Evolutionary conservation across 1,140 invertebrate species (phyloP).

Genomic region (Melipona quadrifasciata): DNA sequence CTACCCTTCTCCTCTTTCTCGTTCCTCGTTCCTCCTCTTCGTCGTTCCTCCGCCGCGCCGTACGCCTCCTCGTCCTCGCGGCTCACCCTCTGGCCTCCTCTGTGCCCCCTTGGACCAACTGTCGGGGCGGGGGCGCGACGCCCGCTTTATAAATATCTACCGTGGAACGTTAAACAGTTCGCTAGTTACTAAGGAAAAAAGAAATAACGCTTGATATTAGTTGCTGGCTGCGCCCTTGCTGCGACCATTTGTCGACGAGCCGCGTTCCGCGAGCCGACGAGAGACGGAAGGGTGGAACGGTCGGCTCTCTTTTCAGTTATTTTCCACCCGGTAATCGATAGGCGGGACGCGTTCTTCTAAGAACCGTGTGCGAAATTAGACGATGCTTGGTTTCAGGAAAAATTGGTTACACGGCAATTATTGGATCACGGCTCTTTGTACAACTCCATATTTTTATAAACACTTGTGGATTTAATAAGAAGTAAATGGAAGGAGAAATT

Average conservation of each 20-base stretch:
- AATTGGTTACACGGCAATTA: too few species aligned
- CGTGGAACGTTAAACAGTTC: constrained; percentile 75
- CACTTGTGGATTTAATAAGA: too few species aligned
- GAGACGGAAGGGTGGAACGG: background rate
- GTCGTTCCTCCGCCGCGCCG: background rate
- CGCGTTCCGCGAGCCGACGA: background rate
- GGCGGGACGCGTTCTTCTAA: background rate
- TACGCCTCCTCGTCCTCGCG: background rate
- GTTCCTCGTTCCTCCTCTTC: constrained; percentile 16
- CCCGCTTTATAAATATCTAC: constrained; percentile 75
- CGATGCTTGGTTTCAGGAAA: background rate
- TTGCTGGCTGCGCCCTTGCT: constrained; percentile 15
- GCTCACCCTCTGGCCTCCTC: constrained; percentile 1
- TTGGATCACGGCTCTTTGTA: too few species aligned
- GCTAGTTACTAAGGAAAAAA: constrained; percentile 70
- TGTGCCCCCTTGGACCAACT: constrained; percentile 47
- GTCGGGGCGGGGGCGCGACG: constrained; percentile 59
- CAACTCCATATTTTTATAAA: too few species aligned
- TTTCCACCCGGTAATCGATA: background rate
- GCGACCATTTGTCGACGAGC: constrained; percentile 23
- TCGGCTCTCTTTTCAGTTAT: background rate
- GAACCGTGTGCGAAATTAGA: background rate
- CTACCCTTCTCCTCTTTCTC: constrained; percentile 8
- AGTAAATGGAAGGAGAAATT: too few species aligned
- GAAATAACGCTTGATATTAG: constrained; percentile 52